A percentile compares a stretch with the other conserved stretches of the same genome.
Conservation (phyloP, 2,888 invertebrate genomes). For the Aphidius colemani region DNA sequence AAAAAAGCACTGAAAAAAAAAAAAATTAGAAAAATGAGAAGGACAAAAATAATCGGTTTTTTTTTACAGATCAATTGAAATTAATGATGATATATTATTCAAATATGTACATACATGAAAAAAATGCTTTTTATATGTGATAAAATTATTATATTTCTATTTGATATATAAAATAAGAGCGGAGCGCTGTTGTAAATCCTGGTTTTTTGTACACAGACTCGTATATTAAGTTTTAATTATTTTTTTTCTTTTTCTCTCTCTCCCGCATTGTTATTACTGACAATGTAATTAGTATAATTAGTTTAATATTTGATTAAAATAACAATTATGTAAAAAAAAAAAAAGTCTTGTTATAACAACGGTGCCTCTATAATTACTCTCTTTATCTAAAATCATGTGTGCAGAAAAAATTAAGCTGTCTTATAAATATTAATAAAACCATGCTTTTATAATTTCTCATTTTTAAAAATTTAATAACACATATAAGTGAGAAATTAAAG, state of each 20-base stretch:
- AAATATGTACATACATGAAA: slow-evolving; percentile 54
- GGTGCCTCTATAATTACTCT: not conserved
- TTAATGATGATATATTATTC: slow-evolving; percentile 49
- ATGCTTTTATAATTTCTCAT: no score
- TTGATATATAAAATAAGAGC: slow-evolving; percentile 48
- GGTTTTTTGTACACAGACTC: slow-evolving; percentile 57
- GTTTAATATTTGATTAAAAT: slow-evolving; percentile 54
- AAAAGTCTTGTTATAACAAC: not conserved
- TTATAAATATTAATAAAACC: no score
- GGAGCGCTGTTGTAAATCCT: slow-evolving; percentile 56
- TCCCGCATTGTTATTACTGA: slow-evolving; percentile 42
- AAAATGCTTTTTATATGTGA: slow-evolving; percentile 58
- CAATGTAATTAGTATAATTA: slow-evolving; percentile 51
- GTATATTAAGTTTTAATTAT: slow-evolving; percentile 48
- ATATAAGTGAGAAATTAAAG: no score
- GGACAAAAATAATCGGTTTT: slow-evolving; percentile 19
- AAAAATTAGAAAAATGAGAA: slow-evolving; percentile 12
- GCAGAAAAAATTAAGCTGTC: no score
- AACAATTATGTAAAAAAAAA: slow-evolving; percentile 32
- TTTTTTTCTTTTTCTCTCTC: slow-evolving; percentile 6
- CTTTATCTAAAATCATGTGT: no score
- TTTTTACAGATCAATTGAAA: slow-evolving; percentile 39
- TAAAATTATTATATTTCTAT: slow-evolving; percentile 55
- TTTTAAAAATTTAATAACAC: no score
- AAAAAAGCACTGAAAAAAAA: not conserved